Conservation (phyloP, 2,797 vertebrate species). For the Euphonia xanthogaster region DNA sequence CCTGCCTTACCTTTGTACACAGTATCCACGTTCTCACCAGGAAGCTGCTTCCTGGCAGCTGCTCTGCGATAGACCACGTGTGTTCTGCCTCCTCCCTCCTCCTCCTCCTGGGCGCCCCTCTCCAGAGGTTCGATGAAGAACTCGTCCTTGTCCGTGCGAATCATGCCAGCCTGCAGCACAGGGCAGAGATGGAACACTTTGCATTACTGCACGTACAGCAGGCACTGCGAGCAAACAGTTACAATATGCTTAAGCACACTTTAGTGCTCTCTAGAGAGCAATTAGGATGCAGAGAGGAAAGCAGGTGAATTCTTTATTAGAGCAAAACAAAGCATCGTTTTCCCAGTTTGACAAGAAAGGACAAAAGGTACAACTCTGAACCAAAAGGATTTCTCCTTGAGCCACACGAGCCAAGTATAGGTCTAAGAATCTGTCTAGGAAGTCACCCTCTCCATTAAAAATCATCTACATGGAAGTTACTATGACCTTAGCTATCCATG, state of each 20-base stretch:
- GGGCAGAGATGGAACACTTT: conserved; percentile 51
- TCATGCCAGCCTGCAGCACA: conserved; percentile 91
- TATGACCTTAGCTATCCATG: neutral
- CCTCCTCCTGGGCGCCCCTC: conserved; percentile 78
- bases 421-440: neutral
- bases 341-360: conserved; percentile 62
- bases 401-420: neutral
- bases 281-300: conserved; percentile 50
- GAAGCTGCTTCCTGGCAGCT: conserved; percentile 77
- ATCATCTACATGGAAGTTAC: neutral
- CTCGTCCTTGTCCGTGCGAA: conserved; percentile 92
- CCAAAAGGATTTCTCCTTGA: conserved; percentile 19
- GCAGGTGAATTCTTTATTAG: conserved; percentile 60
- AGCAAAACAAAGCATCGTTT: conserved; percentile 13
- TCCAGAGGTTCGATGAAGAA: conserved; percentile 97
- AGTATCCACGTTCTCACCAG: conserved; percentile 60
- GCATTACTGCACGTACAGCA: conserved; percentile 31
- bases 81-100: conserved; percentile 84
- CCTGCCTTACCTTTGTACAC: conserved; percentile 85
- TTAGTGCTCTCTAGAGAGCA: conserved; percentile 57
- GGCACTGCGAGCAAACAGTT: conserved; percentile 35
- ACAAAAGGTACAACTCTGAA: conserved; percentile 14
- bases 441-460: neutral
- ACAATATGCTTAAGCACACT: conserved; percentile 72
- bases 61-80: conserved; percentile 94